These are phyloP conservation scores for Coptodon rendalli DNA, from an alignment of 2,113 vertebrate species.

Conservation along the genomic window DNA sequence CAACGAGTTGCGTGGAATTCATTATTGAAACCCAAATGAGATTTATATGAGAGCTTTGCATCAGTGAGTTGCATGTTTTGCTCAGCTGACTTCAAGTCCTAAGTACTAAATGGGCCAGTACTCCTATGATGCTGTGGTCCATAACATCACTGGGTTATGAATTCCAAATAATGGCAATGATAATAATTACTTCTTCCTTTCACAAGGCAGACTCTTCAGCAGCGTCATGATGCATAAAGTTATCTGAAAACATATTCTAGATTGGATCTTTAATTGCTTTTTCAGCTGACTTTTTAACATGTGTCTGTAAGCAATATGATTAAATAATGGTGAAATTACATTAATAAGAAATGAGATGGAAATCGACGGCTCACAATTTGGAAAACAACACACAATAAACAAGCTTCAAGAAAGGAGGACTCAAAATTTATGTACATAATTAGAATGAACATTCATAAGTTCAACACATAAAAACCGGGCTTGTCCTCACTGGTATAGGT, in stretches of 20 bases:
- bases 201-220: slow-evolving; percentile 12
- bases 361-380: slow-evolving; percentile 63
- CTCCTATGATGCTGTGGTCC: background rate
- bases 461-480: background rate
- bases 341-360: slow-evolving; percentile 78
- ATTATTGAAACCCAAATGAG: slow-evolving; percentile 9
- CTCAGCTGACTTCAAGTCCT: slow-evolving; percentile 12
- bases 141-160: slow-evolving; percentile 24
- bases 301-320: slow-evolving; percentile 72
- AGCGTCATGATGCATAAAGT: slow-evolving; percentile 42
- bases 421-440: slow-evolving; percentile 61
- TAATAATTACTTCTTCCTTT: slow-evolving; percentile 34
- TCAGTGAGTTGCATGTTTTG: background rate
- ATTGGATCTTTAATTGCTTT: slow-evolving; percentile 71
- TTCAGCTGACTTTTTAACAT: slow-evolving; percentile 68
- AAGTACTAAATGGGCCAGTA: slow-evolving; percentile 38
- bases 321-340: slow-evolving; percentile 75
- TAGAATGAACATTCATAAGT: background rate
- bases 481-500: background rate
- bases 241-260: slow-evolving; percentile 42
- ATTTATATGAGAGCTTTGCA: background rate
- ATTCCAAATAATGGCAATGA: slow-evolving; percentile 4
- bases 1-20: background rate
- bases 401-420: slow-evolving; percentile 41
- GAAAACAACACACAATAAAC: slow-evolving; percentile 63